Base-by-base conservation (phyloP, 2,888 invertebrate genomes). In the Pogonocherus hispidulus region DNA sequence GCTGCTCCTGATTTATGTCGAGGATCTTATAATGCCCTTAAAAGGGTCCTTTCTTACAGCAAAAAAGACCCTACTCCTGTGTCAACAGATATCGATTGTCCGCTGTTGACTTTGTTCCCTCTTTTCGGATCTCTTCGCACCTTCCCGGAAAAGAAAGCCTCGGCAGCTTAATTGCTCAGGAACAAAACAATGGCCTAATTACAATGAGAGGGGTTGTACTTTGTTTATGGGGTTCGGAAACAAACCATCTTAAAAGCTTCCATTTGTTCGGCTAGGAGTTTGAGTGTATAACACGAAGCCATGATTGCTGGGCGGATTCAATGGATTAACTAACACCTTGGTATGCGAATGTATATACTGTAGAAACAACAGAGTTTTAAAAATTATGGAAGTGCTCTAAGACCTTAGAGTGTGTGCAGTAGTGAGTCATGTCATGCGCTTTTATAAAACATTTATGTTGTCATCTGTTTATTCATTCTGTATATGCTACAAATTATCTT, bases 61-160 rank as follows among this genome's bases (percentile, higher is more conserved):
- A 54, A 57, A 57, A 27, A 66, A 63, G 49, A 11, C 63, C 44
- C 44, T 60, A 59, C 67, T 51, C 54, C 69, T 52, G 59, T 67
- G 67, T 67, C 67, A 70, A 67, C 72, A 72, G 68, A 67, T 70
- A 73, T 73, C 70, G 72, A 73, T 73, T 73, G 70, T 66, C 32
- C 63, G 62, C 64, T 69, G 68, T 70, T 73, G 70, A 73, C 72
- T 70, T 67, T n/a, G n/a, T n/a, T n/a, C n/a, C n/a, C n/a, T n/a
- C n/a, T n/a, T n/a, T n/a, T n/a, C 0, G 8, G 27, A 3, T 27
- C 8, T 8, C 14, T 2, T 41, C 41, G 41, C 41, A 41, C 41
- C 41, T 41, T 27, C 41, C n/a, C 1, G 41, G n/a, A n/a, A 41
- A 41, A 41, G 41, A 41, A 41, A 41, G 14, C n/a, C n/a, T 41